These are phyloP conservation scores for Centroberyx gerrardi DNA, from an alignment of 2,797 vertebrate species.

Conservation along the genomic window DNA sequence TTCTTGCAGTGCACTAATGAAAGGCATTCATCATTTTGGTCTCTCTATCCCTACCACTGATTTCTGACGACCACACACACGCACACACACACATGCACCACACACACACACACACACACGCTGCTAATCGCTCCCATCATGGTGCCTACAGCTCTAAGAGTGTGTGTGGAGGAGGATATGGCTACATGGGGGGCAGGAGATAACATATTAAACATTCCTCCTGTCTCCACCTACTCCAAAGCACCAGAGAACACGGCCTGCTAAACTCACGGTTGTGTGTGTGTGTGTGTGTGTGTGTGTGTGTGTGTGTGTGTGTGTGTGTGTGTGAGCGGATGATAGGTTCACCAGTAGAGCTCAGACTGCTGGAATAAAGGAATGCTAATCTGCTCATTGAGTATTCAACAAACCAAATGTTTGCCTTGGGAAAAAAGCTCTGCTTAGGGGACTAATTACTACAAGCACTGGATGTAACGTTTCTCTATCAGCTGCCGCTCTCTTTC, in stretches of 20 bases:
- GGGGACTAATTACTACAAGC: constrained; percentile 82
- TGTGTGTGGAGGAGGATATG: constrained; percentile 77
- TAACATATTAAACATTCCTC: constrained; percentile 78
- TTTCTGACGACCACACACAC: constrained; percentile 85
- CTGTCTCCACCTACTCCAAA: constrained; percentile 65
- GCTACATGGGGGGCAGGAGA: constrained; percentile 67
- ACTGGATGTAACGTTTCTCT: constrained; percentile 67
- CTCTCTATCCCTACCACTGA: constrained; percentile 91
- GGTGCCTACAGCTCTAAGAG: constrained; percentile 44
- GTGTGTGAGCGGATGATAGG: constrained; percentile 34
- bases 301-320: constrained; percentile 26
- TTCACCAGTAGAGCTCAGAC: constrained; percentile 27
- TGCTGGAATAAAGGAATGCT: constrained; percentile 79
- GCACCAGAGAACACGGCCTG: constrained; percentile 54
- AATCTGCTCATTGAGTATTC: constrained; percentile 83
- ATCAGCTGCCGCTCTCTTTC: constrained; percentile 46
- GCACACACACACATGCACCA: constrained; percentile 15
- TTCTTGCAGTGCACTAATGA: constrained; percentile 72
- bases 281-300: constrained; percentile 19
- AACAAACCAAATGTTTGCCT: constrained; percentile 84
- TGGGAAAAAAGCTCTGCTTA: constrained; percentile 73
- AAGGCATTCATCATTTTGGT: constrained; percentile 82
- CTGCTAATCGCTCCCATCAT: constrained; percentile 66
- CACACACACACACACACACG: constrained; percentile 22
- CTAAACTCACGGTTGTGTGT: constrained; percentile 12